Conservation (phyloP, 2,888 invertebrate species). For the Ormyrus labotus region DNA sequence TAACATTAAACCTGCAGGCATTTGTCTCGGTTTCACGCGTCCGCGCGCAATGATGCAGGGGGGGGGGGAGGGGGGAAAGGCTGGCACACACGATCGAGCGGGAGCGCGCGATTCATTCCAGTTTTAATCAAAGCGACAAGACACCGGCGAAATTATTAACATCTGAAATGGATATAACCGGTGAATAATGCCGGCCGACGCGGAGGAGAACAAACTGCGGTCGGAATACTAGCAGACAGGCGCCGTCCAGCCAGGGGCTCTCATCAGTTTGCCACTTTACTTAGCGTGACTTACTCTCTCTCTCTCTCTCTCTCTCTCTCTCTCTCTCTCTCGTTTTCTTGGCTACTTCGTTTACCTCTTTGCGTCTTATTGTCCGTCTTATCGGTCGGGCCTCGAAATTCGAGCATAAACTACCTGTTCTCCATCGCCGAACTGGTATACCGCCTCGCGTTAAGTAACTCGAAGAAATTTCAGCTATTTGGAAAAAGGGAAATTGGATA, state of each 20-base stretch:
- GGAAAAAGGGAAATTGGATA: not conserved
- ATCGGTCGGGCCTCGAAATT: not conserved
- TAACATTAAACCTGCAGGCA: not conserved
- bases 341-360: too few relatives aligned
- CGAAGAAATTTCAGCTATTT: conserved; percentile 10
- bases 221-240: conserved; percentile 72
- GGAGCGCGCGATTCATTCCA: conserved; percentile 16
- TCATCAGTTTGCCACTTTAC: conserved; percentile 61
- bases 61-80: not conserved
- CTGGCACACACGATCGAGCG: not conserved
- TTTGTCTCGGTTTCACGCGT: not conserved
- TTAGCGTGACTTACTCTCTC: conserved; percentile 17
- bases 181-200: conserved; percentile 65
- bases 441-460: not conserved
- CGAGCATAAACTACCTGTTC: not conserved
- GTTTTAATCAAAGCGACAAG: conserved; percentile 16
- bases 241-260: conserved; percentile 71
- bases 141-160: conserved; percentile 60
- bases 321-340: conserved; percentile 52
- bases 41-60: not conserved
- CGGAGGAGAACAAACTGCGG: conserved; percentile 66
- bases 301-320: conserved; percentile 43
- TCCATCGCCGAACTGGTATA: too few relatives aligned
- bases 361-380: too few relatives aligned
- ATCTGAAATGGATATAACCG: conserved; percentile 66